A percentile compares a stretch with the other conserved stretches of the same genome.
phyloP scores from a whole-genome alignment of 1,140 invertebrate genomes.

The Episyrphus balteatus region DNA sequence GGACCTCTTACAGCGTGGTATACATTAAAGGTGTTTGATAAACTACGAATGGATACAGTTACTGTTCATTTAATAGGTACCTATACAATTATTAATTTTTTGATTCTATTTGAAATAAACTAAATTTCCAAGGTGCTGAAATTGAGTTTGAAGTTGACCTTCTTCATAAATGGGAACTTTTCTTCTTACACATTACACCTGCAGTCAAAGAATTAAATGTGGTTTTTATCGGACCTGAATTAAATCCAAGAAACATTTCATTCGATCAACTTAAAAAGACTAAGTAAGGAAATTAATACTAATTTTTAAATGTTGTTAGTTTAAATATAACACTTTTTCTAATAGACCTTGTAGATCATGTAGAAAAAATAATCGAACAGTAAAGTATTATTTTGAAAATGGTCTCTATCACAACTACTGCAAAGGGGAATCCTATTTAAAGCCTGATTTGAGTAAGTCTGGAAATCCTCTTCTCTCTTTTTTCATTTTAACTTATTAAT shows the following conservation, averaged over 20 bases:
- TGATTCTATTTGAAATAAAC: background rate
- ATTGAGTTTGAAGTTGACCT: slow-evolving; percentile 57
- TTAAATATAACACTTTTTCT: slow-evolving; percentile 1
- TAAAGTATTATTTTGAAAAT: slow-evolving; percentile 32
- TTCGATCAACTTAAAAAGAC: slow-evolving; percentile 34
- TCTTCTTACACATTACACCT: slow-evolving; percentile 53
- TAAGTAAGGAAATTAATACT: slow-evolving; percentile 12
- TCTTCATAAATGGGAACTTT: slow-evolving; percentile 56
- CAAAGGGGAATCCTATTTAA: slow-evolving; percentile 31
- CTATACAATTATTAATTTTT: background rate
- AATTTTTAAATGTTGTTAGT: background rate
- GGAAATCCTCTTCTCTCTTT: slow-evolving; percentile 14
- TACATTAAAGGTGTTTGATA: slow-evolving; percentile 40
- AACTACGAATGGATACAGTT: slow-evolving; percentile 21
- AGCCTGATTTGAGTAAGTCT: slow-evolving; percentile 46
- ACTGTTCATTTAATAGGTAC: slow-evolving; percentile 26
- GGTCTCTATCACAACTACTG: slow-evolving; percentile 50
- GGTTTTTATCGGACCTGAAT: slow-evolving; percentile 51
- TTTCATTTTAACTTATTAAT: slow-evolving; percentile 34
- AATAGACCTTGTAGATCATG: slow-evolving; percentile 26
- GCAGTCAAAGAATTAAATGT: slow-evolving; percentile 43
- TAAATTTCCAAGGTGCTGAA: slow-evolving; percentile 44
- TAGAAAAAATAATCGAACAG: slow-evolving; percentile 14
- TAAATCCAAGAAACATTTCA: slow-evolving; percentile 43
- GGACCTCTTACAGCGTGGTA: slow-evolving; percentile 51